Conservation (phyloP, 2,888 invertebrate genomes). For the Cephus sareptanus region DNA sequence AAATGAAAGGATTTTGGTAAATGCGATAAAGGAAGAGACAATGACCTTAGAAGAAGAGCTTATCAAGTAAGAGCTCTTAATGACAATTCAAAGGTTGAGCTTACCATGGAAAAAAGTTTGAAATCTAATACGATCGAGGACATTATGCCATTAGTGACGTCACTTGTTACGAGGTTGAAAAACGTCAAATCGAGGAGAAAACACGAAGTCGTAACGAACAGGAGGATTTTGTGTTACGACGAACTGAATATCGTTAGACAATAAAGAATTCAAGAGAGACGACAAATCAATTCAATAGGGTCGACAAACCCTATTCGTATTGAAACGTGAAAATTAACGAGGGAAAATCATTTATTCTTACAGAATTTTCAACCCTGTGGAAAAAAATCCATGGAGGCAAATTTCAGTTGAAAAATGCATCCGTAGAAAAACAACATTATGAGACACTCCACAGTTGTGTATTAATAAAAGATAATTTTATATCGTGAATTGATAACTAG, state of each 20-base stretch:
- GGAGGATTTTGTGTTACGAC: background rate
- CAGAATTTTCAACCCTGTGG: background rate
- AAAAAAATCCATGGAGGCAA: background rate
- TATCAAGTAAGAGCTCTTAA: too few species aligned
- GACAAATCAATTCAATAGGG: background rate
- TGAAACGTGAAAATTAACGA: background rate
- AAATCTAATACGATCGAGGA: background rate
- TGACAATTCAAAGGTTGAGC: too few species aligned
- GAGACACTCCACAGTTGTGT: background rate
- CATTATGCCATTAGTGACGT: background rate
- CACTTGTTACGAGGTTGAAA: background rate
- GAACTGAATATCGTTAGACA: background rate
- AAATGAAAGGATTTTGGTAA: conserved; percentile 18
- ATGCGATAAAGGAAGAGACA: background rate
- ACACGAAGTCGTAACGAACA: too few species aligned
- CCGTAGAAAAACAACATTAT: background rate
- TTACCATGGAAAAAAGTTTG: background rate
- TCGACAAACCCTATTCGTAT: background rate
- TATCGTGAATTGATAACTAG: background rate
- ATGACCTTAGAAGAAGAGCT: background rate
- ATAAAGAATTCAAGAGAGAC: background rate
- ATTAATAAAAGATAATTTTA: background rate
- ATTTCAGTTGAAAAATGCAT: background rate
- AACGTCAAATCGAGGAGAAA: background rate
- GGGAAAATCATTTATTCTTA: background rate